Evolutionary conservation across 2,113 vertebrate genomes (phyloP), one percentile per base, ranked within the genome.

Genomic region (Nibea albiflora): DNA sequence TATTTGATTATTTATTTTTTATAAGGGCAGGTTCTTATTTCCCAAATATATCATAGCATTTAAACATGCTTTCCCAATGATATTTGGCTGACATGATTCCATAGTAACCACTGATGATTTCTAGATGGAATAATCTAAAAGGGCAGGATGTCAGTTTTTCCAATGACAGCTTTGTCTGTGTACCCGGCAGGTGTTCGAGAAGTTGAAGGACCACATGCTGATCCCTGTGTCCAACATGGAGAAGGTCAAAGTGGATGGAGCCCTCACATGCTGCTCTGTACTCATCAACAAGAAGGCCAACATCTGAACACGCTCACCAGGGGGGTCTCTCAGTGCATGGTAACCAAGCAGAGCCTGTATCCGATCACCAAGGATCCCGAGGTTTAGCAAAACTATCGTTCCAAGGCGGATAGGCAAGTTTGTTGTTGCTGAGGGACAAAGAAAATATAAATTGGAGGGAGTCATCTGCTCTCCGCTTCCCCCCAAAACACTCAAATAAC

Each of bases 151-250:
- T 35, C 4, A 22, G 14, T 16, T 22, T 39, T 76, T 61, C 42
- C 28, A 26, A 1, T 57, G 31, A 74, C 10, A 3, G 52, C 22
- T 47, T 83, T 81, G 66, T 67, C 8, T 87, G 72, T 73, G 49
- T 77, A 56, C 81, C 79, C 65, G 63, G 58, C 88, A 99, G 98
- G 96, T 98, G 47, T 98, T 97, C 88, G 97, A 98, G 93, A 98
- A 97, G 87, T 94, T 99, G 92, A 98, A 98, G 95, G 97, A 99
- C 93, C 91, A 98, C 94, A 96, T 96, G 94, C 95, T 99, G 94
- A 97, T 99, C 79, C 98, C 98, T 0, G 94, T 96, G 87, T 92
- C 95, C 88, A 95, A 94, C 83, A 83, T 84, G 64, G 97, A 99
- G 94, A 94, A 95, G 90, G 91, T 87, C 73, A 99, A 99, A 93